Conservation (phyloP, 2,888 invertebrate species). For the Pecten maximus region DNA sequence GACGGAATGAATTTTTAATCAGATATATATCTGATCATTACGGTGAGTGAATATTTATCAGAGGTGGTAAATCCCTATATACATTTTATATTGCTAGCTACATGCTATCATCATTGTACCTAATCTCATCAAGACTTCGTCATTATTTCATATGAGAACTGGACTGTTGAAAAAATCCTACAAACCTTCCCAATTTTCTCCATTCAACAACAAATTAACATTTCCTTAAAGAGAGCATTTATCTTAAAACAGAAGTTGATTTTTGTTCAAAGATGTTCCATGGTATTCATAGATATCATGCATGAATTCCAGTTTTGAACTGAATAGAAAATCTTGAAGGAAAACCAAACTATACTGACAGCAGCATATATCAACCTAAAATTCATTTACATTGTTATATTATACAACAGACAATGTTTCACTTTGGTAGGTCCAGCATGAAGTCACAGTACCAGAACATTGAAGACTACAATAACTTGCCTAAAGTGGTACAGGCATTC, state of each 20-base stretch:
- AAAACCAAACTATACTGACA: neutral
- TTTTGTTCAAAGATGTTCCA: neutral
- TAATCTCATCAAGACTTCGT: neutral
- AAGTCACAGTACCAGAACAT: constrained; percentile 18
- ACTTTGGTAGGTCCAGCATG: constrained; percentile 32
- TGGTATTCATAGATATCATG: too few species aligned
- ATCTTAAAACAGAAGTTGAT: neutral
- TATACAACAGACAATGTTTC: neutral
- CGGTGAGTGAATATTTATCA: neutral
- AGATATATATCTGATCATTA: neutral
- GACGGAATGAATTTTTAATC: neutral
- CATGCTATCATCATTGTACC: neutral
- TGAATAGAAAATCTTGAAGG: neutral
- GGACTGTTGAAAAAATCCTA: neutral
- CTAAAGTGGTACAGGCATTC: neutral
- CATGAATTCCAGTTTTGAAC: neutral
- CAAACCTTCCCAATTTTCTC: neutral
- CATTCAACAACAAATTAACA: neutral
- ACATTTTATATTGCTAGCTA: neutral
- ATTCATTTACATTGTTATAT: neutral
- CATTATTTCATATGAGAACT: neutral
- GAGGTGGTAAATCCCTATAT: neutral
- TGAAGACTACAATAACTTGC: constrained; percentile 1
- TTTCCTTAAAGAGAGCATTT: neutral
- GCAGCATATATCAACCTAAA: neutral